Percentiles rank a stretch among this genome's conserved stretches.
Evolutionary conservation across 2,113 vertebrate species (phyloP).

Genomic region (Balaeniceps rex): DNA sequence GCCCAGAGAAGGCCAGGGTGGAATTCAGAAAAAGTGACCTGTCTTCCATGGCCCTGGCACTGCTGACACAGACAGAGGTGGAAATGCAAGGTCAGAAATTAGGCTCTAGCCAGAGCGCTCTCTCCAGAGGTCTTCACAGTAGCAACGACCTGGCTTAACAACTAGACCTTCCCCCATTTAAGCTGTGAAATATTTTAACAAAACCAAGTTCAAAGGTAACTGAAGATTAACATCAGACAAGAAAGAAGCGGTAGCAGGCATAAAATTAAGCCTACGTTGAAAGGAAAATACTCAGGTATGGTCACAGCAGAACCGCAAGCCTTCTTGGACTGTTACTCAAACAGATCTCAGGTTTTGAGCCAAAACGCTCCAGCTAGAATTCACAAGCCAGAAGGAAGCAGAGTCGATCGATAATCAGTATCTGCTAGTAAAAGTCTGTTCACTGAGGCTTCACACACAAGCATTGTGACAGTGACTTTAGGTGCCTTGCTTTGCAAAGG

Average conservation of each 20-base stretch:
- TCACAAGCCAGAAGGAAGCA: neutral
- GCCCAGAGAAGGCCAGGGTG: neutral
- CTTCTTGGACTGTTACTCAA: neutral
- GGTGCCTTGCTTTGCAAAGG: neutral
- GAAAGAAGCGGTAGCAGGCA: neutral
- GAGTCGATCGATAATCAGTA: neutral
- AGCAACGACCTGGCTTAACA: neutral
- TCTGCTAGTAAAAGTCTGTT: neutral
- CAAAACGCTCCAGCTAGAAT: neutral
- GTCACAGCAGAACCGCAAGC: neutral
- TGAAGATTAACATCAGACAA: neutral
- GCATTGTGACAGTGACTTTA: neutral
- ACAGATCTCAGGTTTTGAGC: neutral
- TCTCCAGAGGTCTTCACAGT: neutral
- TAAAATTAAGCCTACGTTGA: neutral
- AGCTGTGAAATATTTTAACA: neutral
- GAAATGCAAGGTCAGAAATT: neutral
- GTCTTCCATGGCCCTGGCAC: neutral
- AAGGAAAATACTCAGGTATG: neutral
- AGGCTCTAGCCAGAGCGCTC: neutral
- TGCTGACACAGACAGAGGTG: fast-evolving
- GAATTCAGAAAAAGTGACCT: neutral
- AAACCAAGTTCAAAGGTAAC: neutral
- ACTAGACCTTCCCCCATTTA: neutral
- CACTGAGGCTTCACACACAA: neutral